A percentile compares a stretch with the other conserved stretches of the same genome.
Evolutionary conservation across 2,113 vertebrate species (phyloP).

Genomic region (Rhinolophus ferrumequinum): DNA sequence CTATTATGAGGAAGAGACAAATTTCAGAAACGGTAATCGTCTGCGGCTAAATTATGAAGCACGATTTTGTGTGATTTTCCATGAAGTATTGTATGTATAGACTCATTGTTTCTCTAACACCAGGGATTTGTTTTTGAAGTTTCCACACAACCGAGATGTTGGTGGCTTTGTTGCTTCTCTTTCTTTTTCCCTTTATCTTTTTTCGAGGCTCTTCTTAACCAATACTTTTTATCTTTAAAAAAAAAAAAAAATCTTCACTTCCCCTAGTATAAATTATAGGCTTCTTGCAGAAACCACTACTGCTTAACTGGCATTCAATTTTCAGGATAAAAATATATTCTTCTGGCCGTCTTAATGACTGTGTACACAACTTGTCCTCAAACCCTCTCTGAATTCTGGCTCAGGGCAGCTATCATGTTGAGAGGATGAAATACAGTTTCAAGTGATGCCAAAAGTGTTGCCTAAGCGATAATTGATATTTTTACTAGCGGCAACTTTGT

Average conservation of each 20-base stretch:
- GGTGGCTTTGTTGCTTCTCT: background rate
- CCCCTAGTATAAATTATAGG: constrained; percentile 59
- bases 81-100: background rate
- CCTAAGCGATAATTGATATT: constrained; percentile 74
- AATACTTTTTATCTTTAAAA: constrained; percentile 27
- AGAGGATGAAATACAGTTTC: constrained; percentile 65
- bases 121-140: background rate
- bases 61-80: background rate
- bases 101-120: background rate
- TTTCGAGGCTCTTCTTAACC: background rate
- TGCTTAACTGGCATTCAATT: constrained; percentile 59
- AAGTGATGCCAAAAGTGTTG: constrained; percentile 57
- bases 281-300: constrained; percentile 60
- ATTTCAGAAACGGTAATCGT: background rate
- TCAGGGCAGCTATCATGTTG: constrained; percentile 45
- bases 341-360: constrained; percentile 70
- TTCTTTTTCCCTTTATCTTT: background rate
- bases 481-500: constrained; percentile 73
- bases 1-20: background rate
- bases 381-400: constrained; percentile 47
- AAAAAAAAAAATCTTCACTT: constrained; percentile 15
- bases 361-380: constrained; percentile 75
- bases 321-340: constrained; percentile 70
- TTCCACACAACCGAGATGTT: background rate
- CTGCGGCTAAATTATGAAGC: background rate